These are phyloP conservation scores for Drosophila orosa DNA, from an alignment of 1,140 invertebrate species.

Conservation along the genomic window DNA sequence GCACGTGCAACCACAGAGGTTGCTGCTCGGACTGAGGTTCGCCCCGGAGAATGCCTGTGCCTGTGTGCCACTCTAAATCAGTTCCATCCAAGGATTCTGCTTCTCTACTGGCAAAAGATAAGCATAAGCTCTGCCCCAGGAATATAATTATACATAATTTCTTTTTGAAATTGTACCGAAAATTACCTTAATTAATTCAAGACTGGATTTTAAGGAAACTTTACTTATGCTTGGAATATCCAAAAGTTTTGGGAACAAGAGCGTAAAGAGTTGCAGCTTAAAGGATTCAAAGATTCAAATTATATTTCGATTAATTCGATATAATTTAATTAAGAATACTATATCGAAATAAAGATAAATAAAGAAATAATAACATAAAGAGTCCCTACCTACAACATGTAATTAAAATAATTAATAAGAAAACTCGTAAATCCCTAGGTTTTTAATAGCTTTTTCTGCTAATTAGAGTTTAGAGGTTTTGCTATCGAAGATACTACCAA, in stretches of 20 bases:
- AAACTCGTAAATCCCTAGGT: not conserved
- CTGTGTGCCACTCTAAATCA: conserved; percentile 6
- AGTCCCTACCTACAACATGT: not conserved
- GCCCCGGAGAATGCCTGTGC: conserved; percentile 9
- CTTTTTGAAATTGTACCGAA: not conserved
- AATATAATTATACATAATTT: not conserved
- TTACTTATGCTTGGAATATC: not conserved
- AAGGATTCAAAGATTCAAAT: no score
- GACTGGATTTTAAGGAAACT: not conserved
- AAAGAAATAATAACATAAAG: not conserved
- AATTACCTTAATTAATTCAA: not conserved
- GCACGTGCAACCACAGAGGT: conserved; percentile 35
- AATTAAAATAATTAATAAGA: not conserved
- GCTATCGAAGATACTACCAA: not conserved
- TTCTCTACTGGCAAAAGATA: no score
- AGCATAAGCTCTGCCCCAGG: not conserved
- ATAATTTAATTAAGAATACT: no score
- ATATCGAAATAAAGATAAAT: no score
- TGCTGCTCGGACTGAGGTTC: conserved; percentile 6
- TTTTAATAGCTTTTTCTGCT: not conserved
- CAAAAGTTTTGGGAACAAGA: not conserved
- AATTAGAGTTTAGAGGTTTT: not conserved
- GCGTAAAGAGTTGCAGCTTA: not conserved
- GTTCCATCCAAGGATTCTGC: not conserved
- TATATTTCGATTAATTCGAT: not conserved